Conservation (phyloP, 2,797 vertebrate species). For the Schizopygopsis malacanthus region DNA sequence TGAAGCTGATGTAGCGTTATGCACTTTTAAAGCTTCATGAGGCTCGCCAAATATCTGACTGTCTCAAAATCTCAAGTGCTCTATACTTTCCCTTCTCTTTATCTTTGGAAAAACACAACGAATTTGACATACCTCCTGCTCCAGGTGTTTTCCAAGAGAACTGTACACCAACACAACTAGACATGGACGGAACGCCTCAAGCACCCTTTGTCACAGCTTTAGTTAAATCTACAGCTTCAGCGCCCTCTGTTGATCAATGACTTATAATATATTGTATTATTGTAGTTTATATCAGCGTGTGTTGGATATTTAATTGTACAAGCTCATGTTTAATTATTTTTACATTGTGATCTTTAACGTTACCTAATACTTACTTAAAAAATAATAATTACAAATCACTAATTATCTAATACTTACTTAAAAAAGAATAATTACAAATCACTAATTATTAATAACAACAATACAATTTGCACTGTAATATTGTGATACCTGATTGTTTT, state of each 20-base stretch:
- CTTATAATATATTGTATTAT: background rate
- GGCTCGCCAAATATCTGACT: background rate
- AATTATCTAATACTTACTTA: background rate
- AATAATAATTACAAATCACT: too few relatives aligned
- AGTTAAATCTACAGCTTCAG: background rate
- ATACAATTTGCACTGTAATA: background rate
- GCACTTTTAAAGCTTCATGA: slow-evolving; percentile 5
- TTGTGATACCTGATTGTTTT: background rate
- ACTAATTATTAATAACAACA: background rate
- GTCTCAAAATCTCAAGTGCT: slow-evolving; percentile 7
- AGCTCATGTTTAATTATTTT: background rate
- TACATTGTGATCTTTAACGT: background rate
- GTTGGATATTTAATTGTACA: background rate
- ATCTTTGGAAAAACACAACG: background rate
- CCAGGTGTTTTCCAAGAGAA: slow-evolving; percentile 14
- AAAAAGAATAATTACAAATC: background rate
- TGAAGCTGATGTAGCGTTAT: slow-evolving; percentile 12
- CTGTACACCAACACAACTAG: background rate
- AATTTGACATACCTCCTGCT: slow-evolving; percentile 5
- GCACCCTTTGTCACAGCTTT: background rate
- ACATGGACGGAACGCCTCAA: background rate
- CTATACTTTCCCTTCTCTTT: background rate
- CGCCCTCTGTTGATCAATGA: slow-evolving; percentile 46
- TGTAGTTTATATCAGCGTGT: background rate
- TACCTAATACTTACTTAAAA: background rate